Percentiles rank a stretch among this genome's conserved stretches.
Evolutionary conservation across 2,888 invertebrate species (phyloP).

Genomic region (Netelia melanura): DNA sequence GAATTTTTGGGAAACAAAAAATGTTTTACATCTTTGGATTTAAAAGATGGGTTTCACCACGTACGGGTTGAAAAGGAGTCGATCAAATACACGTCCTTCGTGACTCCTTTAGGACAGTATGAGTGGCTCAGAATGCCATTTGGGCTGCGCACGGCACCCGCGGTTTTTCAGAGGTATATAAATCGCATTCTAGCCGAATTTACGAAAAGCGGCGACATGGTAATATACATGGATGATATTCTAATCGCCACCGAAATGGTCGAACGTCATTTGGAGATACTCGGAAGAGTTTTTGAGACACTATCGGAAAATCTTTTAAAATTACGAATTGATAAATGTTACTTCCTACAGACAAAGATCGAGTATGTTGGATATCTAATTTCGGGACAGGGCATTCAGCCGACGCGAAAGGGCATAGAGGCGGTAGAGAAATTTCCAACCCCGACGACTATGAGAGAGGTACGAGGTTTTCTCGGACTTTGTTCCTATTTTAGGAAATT

Average conservation of each 20-base stretch:
- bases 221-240: slow-evolving; percentile 60
- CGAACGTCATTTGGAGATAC: slow-evolving; percentile 56
- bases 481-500: no score
- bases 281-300: slow-evolving; percentile 47
- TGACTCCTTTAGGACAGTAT: slow-evolving; percentile 52
- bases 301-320: slow-evolving; percentile 56
- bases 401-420: slow-evolving; percentile 66
- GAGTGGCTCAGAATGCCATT: slow-evolving; percentile 58
- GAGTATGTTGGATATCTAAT: slow-evolving; percentile 70
- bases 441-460: slow-evolving; percentile 67
- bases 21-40: slow-evolving; percentile 41
- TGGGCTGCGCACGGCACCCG: slow-evolving; percentile 48
- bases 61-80: slow-evolving; percentile 41
- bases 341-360: slow-evolving; percentile 67
- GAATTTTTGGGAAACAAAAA: slow-evolving; percentile 36
- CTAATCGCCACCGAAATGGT: slow-evolving; percentile 52
- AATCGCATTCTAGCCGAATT: slow-evolving; percentile 47
- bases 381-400: slow-evolving; percentile 61
- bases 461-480: no score
- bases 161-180: slow-evolving; percentile 50
- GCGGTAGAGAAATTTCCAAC: slow-evolving; percentile 72
- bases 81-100: slow-evolving; percentile 51
- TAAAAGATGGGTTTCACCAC: slow-evolving; percentile 58
- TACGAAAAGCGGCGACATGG: slow-evolving; percentile 38
- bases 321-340: slow-evolving; percentile 68